Evolutionary conservation across 2,797 vertebrate species (phyloP), one percentile per base, ranked within the genome.

Genomic region (Takifugu rubripes): DNA sequence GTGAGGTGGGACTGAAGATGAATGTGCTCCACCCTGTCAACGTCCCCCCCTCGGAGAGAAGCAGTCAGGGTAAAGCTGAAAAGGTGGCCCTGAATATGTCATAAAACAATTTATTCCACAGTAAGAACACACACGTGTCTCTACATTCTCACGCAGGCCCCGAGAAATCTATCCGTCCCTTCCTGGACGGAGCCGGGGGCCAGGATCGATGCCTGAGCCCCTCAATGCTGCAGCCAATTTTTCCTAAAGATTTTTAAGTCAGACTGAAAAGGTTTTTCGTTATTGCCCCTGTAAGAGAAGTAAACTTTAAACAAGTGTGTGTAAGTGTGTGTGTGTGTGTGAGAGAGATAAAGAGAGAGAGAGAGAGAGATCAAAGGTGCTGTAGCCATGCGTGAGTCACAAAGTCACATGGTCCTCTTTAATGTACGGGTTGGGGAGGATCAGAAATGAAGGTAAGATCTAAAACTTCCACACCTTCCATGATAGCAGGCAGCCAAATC

Each of bases 141-240:
- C 90, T 88, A 89, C 86, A 85, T 87, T 88, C 83, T 80, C 85
- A 88, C 84, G 81, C 81, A 72, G 84, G 87, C 87, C 81, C 84
- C 84, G 89, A 91, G 85, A 89, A 89, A 91, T 91, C 91, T 87
- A 92, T 91, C 90, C 88, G 88, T 90, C 89, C 90, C 89, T 91
- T 86, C 83, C 87, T 77, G 79, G 78, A 81, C 84, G 71, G 67
- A 89, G 89, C 89, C 89, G 87, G 84, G 79, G 88, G 87, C 89
- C 81, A 83, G 85, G 83, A 92, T 92, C 90, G 77, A 92, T 92
- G 87, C 52, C 74, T 81, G 86, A 87, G 83, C 79, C 88, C 84
- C 84, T 85, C 88, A 87, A 89, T 81, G 87, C 87, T 81, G 83
- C 73, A 89, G 88, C 90, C 90, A 90, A 92, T 91, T 91, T 89